A percentile compares a stretch with the other conserved stretches of the same genome.
Evolutionary conservation across 35 echinoderm and acorn worm species (phyloP).

Genomic region (Acanthaster planci): DNA sequence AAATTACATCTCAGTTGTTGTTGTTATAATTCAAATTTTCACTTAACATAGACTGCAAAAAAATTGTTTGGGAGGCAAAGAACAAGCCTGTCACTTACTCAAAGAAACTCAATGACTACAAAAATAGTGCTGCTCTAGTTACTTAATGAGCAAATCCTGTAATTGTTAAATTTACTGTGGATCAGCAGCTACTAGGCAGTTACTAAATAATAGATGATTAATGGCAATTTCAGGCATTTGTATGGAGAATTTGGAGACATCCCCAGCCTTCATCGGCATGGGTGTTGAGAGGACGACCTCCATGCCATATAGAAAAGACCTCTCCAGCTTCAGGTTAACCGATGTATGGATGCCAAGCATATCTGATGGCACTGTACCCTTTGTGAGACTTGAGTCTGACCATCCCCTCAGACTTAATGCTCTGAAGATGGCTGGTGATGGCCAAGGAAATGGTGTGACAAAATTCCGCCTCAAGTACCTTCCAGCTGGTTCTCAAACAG

Average conservation of each 20-base stretch:
- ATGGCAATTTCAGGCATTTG: background rate
- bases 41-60: no score
- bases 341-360: background rate
- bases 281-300: background rate
- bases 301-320: background rate
- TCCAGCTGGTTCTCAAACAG: background rate
- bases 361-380: background rate
- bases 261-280: background rate
- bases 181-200: no score
- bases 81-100: no score
- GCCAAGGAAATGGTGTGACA: background rate
- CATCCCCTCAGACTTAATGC: background rate
- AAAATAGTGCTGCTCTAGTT: no score
- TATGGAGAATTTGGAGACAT: conserved; percentile 4
- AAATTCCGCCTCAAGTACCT: background rate
- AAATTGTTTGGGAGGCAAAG: no score
- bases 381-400: background rate
- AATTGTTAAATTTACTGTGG: no score
- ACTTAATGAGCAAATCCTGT: no score
- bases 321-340: background rate
- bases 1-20: no score
- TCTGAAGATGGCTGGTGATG: background rate
- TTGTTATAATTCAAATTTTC: no score
- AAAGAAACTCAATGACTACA: no score
- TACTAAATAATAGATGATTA: no score